Percentiles rank a stretch among this genome's conserved stretches.
These are phyloP conservation scores for Rhingia campestris DNA, from an alignment of 2,888 invertebrate genomes.

Conservation along the genomic window DNA sequence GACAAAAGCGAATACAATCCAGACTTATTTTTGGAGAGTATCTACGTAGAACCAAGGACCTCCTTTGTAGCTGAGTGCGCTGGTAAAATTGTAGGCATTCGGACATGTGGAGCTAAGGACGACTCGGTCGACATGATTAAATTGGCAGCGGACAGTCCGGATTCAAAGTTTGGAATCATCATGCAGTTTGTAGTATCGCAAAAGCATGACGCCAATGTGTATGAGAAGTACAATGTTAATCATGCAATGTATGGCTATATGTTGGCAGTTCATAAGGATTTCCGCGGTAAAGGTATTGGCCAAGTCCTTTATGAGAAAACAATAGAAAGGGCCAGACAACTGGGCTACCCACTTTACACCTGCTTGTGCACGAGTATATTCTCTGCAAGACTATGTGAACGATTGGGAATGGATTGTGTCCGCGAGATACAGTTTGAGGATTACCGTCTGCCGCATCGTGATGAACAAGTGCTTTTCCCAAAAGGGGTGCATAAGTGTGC, in stretches of 20 bases:
- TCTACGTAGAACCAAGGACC: background rate
- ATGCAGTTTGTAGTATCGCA: conserved; percentile 77
- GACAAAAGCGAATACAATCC: conserved; percentile 29
- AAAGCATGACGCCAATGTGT: conserved; percentile 78
- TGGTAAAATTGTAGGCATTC: conserved; percentile 77
- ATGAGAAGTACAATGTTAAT: conserved; percentile 75
- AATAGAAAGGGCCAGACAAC: conserved; percentile 72
- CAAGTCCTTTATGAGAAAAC: conserved; percentile 76
- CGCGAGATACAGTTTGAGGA: conserved; percentile 76
- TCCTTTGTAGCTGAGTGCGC: conserved; percentile 63
- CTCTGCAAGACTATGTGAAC: conserved; percentile 77
- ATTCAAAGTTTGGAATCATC: conserved; percentile 78
- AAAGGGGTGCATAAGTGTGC: conserved; percentile 77
- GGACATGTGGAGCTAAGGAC: conserved; percentile 79
- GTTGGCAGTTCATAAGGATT: conserved; percentile 76
- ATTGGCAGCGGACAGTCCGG: conserved; percentile 74
- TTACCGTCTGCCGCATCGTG: conserved; percentile 76
- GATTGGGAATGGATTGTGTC: conserved; percentile 77
- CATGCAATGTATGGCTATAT: conserved; percentile 79
- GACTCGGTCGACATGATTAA: conserved; percentile 76
- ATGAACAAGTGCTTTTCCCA: conserved; percentile 77
- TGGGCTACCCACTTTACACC: conserved; percentile 77
- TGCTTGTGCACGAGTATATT: conserved; percentile 80
- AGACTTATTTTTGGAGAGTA: background rate
- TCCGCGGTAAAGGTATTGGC: conserved; percentile 78